These are phyloP conservation scores for Drosophila prolongata DNA, from an alignment of 2,888 invertebrate genomes.

Conservation along the genomic window DNA sequence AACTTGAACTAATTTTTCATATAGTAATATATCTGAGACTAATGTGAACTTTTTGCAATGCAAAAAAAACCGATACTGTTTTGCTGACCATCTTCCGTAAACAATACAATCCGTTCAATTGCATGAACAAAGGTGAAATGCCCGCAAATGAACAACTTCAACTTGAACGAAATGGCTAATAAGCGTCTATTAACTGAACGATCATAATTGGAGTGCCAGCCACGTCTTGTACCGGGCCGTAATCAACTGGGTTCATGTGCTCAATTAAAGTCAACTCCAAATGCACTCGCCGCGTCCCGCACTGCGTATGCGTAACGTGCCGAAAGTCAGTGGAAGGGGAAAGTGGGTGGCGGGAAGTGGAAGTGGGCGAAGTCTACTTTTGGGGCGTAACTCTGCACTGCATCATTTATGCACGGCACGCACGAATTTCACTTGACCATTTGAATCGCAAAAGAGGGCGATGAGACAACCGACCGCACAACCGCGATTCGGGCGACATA, in stretches of 20 bases:
- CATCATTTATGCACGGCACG: slow-evolving; percentile 66
- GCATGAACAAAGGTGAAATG: slow-evolving; percentile 24
- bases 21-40: neutral
- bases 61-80: slow-evolving; percentile 7
- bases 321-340: neutral
- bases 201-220: slow-evolving; percentile 48
- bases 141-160: slow-evolving; percentile 62
- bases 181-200: slow-evolving; percentile 30
- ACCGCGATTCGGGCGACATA: slow-evolving; percentile 58
- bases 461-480: slow-evolving; percentile 34
- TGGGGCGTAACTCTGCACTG: slow-evolving; percentile 29
- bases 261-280: slow-evolving; percentile 51
- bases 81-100: slow-evolving; percentile 12
- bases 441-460: slow-evolving; percentile 61
- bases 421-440: slow-evolving; percentile 72
- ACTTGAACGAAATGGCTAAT: slow-evolving; percentile 55
- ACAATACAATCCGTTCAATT: slow-evolving; percentile 36
- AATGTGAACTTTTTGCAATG: slow-evolving; percentile 10
- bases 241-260: slow-evolving; percentile 56
- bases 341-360: neutral
- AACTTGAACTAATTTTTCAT: slow-evolving; percentile 4
- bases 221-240: slow-evolving; percentile 40
- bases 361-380: slow-evolving; percentile 5
- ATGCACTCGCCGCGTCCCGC: slow-evolving; percentile 13
- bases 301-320: slow-evolving; percentile 35